Evolutionary conservation across 2,113 vertebrate genomes (phyloP), one percentile per base, ranked within the genome.

Genomic region (Oenanthe oenanthe): DNA sequence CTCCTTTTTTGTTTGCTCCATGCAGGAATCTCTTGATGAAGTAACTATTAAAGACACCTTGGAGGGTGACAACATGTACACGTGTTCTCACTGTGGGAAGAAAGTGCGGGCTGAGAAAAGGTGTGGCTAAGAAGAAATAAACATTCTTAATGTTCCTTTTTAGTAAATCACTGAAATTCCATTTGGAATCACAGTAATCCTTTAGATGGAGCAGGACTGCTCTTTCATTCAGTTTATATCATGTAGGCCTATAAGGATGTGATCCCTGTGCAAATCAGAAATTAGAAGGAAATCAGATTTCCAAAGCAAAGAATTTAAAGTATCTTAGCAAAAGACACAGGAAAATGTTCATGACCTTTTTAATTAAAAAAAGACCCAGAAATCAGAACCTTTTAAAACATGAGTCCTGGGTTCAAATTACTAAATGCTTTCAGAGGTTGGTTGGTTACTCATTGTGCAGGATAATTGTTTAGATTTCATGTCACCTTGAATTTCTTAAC

Each of bases 21-120:
- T 71, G 45, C 91, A 99, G 99, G 99, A 99, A 90, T 99, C 99
- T 94, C 98, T 99, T 95, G 99, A 99, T 93, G 99, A 99, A 98
- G 99, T 99, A 93, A 99, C 99, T 66, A 99, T 99, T 97, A 99
- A 99, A 93, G 99, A 99, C 96, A 99, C 99, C 7, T 97, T 99
- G 97, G 99, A 99, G 97, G 99, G 99, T 54, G 99, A 99, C 98
- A 99, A 99, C 97, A 99, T 99, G 99, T 99, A 99, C 97, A 99
- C 99, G 3, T 99, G 99, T 97, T 99, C 99, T 54, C 99, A 99
- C 95, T 99, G 99, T 58, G 99, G 99, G 25, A 99, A 99, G 98
- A 99, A 99, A 98, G 99, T 99, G 61, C 98, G 99, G 34, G 99
- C 99, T 48, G 99, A 99, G 90, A 99, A 99, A 97, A 98, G 99